These are phyloP conservation scores for Deladenus siricidicola DNA, from an alignment of 2,888 invertebrate species.

Conservation along the genomic window DNA sequence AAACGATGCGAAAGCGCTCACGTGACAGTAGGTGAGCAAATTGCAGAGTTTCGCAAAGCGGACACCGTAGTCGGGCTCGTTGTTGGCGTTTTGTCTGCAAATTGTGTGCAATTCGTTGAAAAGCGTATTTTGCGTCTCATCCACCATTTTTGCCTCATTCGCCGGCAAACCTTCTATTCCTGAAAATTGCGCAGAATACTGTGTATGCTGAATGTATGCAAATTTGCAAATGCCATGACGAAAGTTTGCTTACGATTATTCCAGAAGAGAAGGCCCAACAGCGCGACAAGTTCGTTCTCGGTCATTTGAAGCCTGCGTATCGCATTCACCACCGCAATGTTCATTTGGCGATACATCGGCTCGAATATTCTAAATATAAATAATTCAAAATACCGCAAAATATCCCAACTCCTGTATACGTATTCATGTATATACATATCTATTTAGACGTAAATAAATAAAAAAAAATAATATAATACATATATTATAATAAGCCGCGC, in stretches of 20 bases:
- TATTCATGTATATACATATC: too few relatives aligned
- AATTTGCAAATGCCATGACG: background rate
- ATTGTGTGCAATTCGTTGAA: background rate
- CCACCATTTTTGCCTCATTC: background rate
- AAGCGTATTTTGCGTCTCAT: background rate
- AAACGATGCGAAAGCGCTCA: too few relatives aligned
- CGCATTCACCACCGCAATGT: slow-evolving; percentile 3
- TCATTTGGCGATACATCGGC: slow-evolving; percentile 11
- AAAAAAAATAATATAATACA: too few relatives aligned
- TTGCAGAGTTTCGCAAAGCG: slow-evolving; percentile 4
- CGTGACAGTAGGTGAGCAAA: background rate
- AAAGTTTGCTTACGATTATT: slow-evolving; percentile 21
- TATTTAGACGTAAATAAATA: too few relatives aligned
- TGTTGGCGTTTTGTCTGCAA: background rate
- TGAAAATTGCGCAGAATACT: background rate
- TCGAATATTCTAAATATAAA: slow-evolving; percentile 18
- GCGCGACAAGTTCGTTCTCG: slow-evolving; percentile 24
- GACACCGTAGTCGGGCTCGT: background rate
- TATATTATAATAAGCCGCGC: too few relatives aligned
- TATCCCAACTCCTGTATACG: too few relatives aligned
- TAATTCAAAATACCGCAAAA: too few relatives aligned
- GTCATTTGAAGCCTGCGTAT: slow-evolving; percentile 14
- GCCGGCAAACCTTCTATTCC: background rate
- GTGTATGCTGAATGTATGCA: background rate
- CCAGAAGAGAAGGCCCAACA: slow-evolving; percentile 27